Base-by-base conservation (phyloP, 2,113 vertebrate species). In the Passer domesticus region DNA sequence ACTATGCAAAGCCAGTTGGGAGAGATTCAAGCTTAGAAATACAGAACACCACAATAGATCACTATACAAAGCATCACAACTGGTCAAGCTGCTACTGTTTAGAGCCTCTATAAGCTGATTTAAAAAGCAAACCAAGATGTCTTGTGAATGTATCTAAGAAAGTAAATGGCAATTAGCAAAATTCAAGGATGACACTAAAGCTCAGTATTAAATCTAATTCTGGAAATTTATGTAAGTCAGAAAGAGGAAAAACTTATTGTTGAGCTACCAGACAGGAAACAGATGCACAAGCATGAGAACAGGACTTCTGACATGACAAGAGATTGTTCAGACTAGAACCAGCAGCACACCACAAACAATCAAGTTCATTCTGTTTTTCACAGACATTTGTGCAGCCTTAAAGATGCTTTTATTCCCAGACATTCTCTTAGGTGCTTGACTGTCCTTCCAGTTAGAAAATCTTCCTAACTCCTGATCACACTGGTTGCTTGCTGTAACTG, bases 21-120 rank as follows among this genome's bases (percentile, higher is more conserved):
- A 95, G 37, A 82, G 78, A 91, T 93, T 96, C 93, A 92, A 87
- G 25, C 55, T 95, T 95, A 96, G 95, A 96, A 97, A 96, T 88
- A 93, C 8, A 87, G 55, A 88, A 83, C 53, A 74, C 6, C 15
- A 67, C 74, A 62, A 33, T 25, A 79, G 5, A 19, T 58, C 33
- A 70, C 23, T 73, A 35, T 59, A 70, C 77, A 91, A 94, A 50
- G 13, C 17, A 88, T 77, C 25, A 10, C 64, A 77, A 50, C 24
- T 69, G 49, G 30, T 52, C 33, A 86, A 35, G 10, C 33, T 87
- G 24, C 19, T 70, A 18, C 30, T 24, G 6, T 79, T 95, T 80
- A 77, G 19, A 58, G 35, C 23, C 20, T 55, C 0, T 69, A 58
- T 30, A 66, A 95, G 86, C 4, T 21, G 46, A 58, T 74, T 18